Base-by-base conservation (phyloP, 2,888 invertebrate species). In the Imbricaverruca yamaguchii region DNA sequence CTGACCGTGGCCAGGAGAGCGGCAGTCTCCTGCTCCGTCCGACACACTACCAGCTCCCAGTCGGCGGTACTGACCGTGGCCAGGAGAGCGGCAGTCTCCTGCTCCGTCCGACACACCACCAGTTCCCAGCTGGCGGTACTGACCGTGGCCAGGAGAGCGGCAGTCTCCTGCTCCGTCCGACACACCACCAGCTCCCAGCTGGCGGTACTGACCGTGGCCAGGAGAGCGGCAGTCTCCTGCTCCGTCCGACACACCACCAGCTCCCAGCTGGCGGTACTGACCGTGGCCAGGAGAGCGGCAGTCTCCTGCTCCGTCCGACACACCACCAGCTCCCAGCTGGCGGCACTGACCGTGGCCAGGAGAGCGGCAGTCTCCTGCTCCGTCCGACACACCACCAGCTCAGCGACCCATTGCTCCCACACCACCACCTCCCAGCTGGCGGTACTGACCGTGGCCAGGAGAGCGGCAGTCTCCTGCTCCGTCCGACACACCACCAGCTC, bases 161-260 rank as follows among this genome's bases (percentile, higher is more conserved):
- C 89, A 0, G 96, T 96, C 83, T 92, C 90, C 74, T 89, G 88
- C 80, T 87, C 86, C 59, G 88, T 89, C 1, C 90, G 87, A 83
- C 91, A 90, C 10, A 97, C 89, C 85, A 90, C 88, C 15, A 97
- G 91, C 25, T 88, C 88, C 39, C 94, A 89, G n/a, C 89, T 89
- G 85, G 93, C 92, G 0, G n/a, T n/a, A n/a, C 81, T 65, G 59
- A 85, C 85, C 84, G 89, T 89, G 77, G 89, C 88, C 81, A 97
- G 88, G 81, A 94, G 88, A 80, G 89, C 87, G 0, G 91, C 89
- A 0, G 96, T 96, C 83, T 92, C 90, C 74, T 89, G 88, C 80
- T 87, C 86, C 59, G 88, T 89, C 1, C 90, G 87, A 83, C 91
- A 90, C 10, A 97, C 89, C 85, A 90, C 88, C 15, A 97, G 91